These are phyloP conservation scores for Dendrolimus houi DNA, from an alignment of 2,888 invertebrate species.

Conservation along the genomic window DNA sequence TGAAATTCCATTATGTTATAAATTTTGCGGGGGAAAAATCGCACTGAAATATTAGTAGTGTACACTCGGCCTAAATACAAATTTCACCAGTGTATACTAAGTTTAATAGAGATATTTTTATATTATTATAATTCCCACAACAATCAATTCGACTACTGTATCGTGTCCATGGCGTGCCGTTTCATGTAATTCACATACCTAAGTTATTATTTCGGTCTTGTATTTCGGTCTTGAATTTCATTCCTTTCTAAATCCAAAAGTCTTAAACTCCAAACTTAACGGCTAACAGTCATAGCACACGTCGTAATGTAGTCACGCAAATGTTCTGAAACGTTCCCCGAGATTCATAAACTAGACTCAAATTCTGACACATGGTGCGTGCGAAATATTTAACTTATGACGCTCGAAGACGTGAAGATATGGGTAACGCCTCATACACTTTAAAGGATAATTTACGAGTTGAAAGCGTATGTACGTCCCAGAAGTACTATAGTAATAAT, in stretches of 20 bases:
- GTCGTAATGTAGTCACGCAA: background rate
- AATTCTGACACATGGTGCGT: background rate
- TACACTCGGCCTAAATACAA: no score
- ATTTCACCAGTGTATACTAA: no score
- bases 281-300: background rate
- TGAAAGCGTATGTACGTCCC: no score
- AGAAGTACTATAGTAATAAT: no score
- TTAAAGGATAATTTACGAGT: background rate
- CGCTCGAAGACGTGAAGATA: background rate
- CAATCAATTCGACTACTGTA: no score
- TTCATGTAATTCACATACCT: no score
- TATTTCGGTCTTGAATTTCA: background rate
- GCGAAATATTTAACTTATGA: background rate
- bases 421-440: background rate
- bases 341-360: background rate
- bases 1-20: no score
- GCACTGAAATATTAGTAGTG: no score
- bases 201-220: background rate
- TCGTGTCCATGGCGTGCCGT: no score
- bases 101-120: no score
- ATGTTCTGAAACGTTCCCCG: background rate
- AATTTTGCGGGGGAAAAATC: no score
- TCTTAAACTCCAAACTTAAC: background rate
- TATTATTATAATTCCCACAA: no score
- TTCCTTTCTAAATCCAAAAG: background rate